Base-by-base conservation (phyloP, 2,113 vertebrate genomes). In the Pithys albifrons region DNA sequence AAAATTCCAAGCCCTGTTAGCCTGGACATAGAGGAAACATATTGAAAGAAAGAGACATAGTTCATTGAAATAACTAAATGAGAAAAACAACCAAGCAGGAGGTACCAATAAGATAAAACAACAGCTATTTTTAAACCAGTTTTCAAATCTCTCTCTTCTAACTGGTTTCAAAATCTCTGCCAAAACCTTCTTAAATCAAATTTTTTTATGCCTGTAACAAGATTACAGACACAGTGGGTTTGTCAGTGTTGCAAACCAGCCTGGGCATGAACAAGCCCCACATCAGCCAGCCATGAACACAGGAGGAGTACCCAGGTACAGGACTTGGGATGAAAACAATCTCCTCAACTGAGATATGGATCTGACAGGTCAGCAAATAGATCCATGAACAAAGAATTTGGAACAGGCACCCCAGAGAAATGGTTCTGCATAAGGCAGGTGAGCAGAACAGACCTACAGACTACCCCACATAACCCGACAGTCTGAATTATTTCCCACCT, bases 21-120 rank as follows among this genome's bases (percentile, higher is more conserved):
- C 15, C 24, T 27, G 46, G 0, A 0, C 12, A 31, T 25, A 29
- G 7, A 49, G 1, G 7, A 78, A 81, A 88, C 17, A 65, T 7
- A 35, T 17, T n/a, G 41, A 87, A 80, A 51, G 35, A 57, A 28
- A 83, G 39, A 81, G 39, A 71, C 35, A 52, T 0, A 77, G 65
- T 19, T 70, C 13, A 73, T 2, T 33, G 27, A 54, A 31, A 29
- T 16, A 85, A 39, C 12, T 55, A 33, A 59, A 39, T 4, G 5
- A 65, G 41, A 61, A 88, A 51, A 93, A 55, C 37, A 88, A 73
- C 25, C 49, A 73, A 82, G 74, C 22, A 49, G 27, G 69, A 23
- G 45, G 62, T 8, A 59, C 19, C 9, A 72, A 17, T 14, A 71
- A 49, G 58, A 54, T 31, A 61, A 82, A 64, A 31, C 24, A 59